Evolutionary conservation across 1,140 invertebrate species (phyloP).

Genomic region (Drosophila repletoides): DNA sequence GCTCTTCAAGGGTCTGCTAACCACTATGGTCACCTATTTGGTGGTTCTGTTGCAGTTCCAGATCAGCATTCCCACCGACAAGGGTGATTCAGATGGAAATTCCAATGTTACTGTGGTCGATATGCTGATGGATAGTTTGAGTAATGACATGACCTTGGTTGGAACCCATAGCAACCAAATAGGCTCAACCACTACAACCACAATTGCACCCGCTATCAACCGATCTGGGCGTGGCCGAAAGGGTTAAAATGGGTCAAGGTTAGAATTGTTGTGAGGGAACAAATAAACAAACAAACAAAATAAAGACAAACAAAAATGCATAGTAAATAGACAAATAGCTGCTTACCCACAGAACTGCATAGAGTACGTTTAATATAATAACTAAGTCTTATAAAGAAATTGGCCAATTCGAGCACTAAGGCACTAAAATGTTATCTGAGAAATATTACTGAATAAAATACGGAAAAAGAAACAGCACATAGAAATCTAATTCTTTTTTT

Average conservation of each 20-base stretch:
- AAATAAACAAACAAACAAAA: constrained; percentile 8
- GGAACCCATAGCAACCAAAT: constrained; percentile 22
- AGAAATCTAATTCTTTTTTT: too few species aligned
- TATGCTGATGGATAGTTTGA: constrained; percentile 57
- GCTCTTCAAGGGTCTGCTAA: constrained; percentile 87
- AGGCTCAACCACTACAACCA: constrained; percentile 13
- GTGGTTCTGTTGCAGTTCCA: constrained; percentile 88
- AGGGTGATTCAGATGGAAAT: constrained; percentile 36
- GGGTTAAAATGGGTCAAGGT: constrained; percentile 38
- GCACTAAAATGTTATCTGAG: too few species aligned
- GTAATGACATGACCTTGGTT: constrained; percentile 61
- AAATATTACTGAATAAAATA: too few species aligned
- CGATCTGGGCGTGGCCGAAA: constrained; percentile 41
- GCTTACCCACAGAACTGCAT: not conserved
- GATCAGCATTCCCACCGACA: constrained; percentile 86
- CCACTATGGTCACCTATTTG: constrained; percentile 88
- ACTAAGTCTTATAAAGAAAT: not conserved
- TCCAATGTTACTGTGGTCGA: constrained; percentile 59
- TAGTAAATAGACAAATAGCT: constrained; percentile 7
- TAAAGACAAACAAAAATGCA: constrained; percentile 11
- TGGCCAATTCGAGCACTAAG: not conserved
- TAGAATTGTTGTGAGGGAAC: not conserved
- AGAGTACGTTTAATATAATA: constrained; percentile 15
- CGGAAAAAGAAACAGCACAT: too few species aligned
- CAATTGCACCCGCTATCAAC: not conserved